Evolutionary conservation across 2,113 vertebrate genomes (phyloP).

Genomic region (Hystrix brachyura): DNA sequence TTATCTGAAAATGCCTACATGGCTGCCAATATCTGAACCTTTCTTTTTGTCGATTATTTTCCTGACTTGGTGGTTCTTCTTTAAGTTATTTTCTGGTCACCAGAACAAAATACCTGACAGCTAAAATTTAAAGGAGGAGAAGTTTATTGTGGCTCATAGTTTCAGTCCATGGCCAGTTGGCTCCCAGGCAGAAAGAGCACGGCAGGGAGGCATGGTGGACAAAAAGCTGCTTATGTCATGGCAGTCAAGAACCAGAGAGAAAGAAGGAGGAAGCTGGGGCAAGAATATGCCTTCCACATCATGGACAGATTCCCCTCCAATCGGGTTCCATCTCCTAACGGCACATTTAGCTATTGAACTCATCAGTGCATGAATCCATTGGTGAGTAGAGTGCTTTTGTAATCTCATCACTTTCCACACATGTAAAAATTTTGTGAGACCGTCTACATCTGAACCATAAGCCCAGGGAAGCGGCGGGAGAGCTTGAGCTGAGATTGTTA

Average conservation of each 20-base stretch:
- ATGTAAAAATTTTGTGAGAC: not conserved
- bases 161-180: not conserved
- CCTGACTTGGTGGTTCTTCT: not conserved
- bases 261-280: not conserved
- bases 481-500: not conserved
- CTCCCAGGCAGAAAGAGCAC: not conserved
- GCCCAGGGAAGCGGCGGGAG: not conserved
- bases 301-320: too few relatives aligned
- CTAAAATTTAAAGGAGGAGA: not conserved
- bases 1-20: not conserved
- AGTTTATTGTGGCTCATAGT: not conserved
- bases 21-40: not conserved
- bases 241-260: not conserved
- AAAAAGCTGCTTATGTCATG: not conserved
- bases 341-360: not conserved
- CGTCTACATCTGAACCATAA: not conserved
- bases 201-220: not conserved
- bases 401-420: not conserved
- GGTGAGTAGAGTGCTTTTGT: not conserved
- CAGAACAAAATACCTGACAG: not conserved
- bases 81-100: not conserved
- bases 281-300: too few relatives aligned
- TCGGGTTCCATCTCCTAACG: not conserved
- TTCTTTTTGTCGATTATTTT: conserved; percentile 12
- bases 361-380: not conserved